Base-by-base conservation (phyloP, 2,113 vertebrate genomes). In the Lanius collurio region DNA sequence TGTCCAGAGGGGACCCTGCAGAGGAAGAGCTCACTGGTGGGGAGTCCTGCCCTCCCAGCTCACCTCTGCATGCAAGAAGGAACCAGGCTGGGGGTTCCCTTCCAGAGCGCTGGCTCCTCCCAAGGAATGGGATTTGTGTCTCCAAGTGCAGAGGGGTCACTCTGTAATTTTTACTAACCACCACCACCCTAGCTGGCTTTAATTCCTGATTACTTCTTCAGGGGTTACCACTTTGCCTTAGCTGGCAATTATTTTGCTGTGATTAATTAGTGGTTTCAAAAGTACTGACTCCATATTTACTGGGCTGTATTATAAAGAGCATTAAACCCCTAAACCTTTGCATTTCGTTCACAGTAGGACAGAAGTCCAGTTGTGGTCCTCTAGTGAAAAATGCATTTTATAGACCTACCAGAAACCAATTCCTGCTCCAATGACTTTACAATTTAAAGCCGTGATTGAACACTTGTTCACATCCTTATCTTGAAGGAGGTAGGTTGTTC, bases 61-160 rank as follows among this genome's bases (percentile, higher is more conserved):
- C 1, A 0, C 1, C n/a, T 37, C 49, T 94, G n/a, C 2, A 0
- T 8, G 22, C 0, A 0, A 37, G 49, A 41, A 62, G 74, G n/a
- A 33, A 12, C 7, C 2, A 14, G 41, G 41, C n/a, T 90, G 35
- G 14, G 11, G n/a, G 30, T 2, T 65, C 30, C 49, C 23, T 49
- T 50, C 42, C 52, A 13, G 24, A 53, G 31, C 1, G 0, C 24
- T 10, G 52, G 31, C 27, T 76, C 13, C 44, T 35, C 47, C n/a
- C 41, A 28, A 85, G 31, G 17, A 47, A 37, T 5, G 3, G n/a
- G 20, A 60, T 65, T 41, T 52, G 17, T n/a, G 46, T 62, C 52
- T 53, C 20, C 63, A 69, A 14, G 35, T 26, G 44, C 63, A 42
- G 28, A 75, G 41, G 14, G 9, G 86, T 57, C 41, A 24, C 57